Evolutionary conservation across 2,113 vertebrate genomes (phyloP), one percentile per base, ranked within the genome.

Genomic region (Macquaria ambigua): DNA sequence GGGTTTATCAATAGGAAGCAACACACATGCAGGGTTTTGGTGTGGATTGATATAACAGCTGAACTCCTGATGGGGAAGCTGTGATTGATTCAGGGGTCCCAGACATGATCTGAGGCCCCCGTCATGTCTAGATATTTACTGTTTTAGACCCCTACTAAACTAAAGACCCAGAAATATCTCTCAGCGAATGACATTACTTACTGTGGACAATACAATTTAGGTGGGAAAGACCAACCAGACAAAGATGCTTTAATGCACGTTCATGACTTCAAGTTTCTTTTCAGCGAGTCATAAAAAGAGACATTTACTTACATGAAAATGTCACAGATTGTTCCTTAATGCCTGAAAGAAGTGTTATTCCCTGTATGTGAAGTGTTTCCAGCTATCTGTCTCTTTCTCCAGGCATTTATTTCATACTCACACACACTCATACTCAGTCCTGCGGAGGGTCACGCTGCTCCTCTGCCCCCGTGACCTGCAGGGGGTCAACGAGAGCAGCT

Each of bases 401-500:
- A 28, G 34, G 20, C 85, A 43, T 74, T 67, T 61, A 59, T 61
- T 69, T 43, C 43, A 71, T 4, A 41, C 81, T 63, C 69, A 0
- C 63, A 52, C 70, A 76, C 81, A 62, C n/a, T n/a, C 20, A 10
- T 7, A 2, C 41, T 31, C 50, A 25, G 53, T 79, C 80, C 79
- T n/a, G 66, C 46, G 56, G 84, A 79, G 86, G 79, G 88, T 88
- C 82, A 66, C 6, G 58, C 56, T 18, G 59, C 87, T 85, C 84
- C 23, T 69, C 75, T 89, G 83, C 81, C 88, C 90, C 77, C 12
- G 1, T 79, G 92, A 92, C 90, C 90, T 78, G 83, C 78, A n/a
- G 89, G 93, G 90, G 92, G 90, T 93, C 91, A 93, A 93, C 81
- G 73, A 93, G 90, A 91, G 87, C 90, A 66, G 93, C 85, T 91